Base-by-base conservation (phyloP, 2,888 invertebrate genomes). In the Pachliopta kotzebuea region DNA sequence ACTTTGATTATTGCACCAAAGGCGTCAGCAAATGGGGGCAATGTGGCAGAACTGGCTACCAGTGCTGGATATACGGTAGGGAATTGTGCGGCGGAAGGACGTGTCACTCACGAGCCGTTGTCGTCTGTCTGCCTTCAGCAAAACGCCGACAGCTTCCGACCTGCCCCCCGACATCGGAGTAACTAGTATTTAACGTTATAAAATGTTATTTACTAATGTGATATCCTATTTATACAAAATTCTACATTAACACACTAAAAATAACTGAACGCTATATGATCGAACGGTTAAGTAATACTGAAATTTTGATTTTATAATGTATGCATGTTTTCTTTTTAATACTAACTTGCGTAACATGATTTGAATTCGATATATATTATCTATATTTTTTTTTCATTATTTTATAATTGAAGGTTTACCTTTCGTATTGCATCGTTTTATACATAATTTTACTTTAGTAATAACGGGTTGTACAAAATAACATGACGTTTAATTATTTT, bases 51-150 rank as follows among this genome's bases (percentile, higher is more conserved):
- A 80, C 77, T 79, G 75, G 79, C 54, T 65, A 70, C 66, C 67
- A 64, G 67, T 61, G 42, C 62, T 60, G 65, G 62, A 63, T 69
- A 67, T 72, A 67, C 68, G 68, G 65, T 67, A 60, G 67, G 69
- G 81, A 80, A 80, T 72, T 68, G 78, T 60, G 74, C 71, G 74
- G 78, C 88, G 90, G 89, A 90, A 90, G 90, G 88, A 89, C 85
- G 80, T 85, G 86, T 87, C 90, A 86, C 83, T 86, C 85, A 80
- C 79, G 79, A 75, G 74, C 74, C 78, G 76, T 80, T 81, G 84
- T 82, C 82, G 87, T 75, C 79, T 81, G 85, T 85, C 77, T 83
- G 86, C 86, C 84, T 87, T 86, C 87, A 84, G 84, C 76, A 70
- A 73, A 79, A 76, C 81, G 81, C 79, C 79, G 76, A 75, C 75